These are phyloP conservation scores for Dryas iulia DNA, from an alignment of 1,140 invertebrate genomes.

Conservation along the genomic window DNA sequence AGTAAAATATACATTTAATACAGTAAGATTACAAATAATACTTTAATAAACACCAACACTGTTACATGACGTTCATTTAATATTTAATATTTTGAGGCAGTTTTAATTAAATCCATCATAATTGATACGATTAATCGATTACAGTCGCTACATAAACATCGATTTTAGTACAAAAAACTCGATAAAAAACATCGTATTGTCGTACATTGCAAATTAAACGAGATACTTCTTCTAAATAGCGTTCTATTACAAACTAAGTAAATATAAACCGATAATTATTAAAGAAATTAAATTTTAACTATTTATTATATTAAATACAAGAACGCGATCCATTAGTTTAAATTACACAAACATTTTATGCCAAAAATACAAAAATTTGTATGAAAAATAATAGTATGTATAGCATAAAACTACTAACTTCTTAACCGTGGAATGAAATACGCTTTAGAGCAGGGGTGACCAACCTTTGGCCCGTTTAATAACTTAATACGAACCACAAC, in stretches of 20 bases:
- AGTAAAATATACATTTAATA: conserved; percentile 54
- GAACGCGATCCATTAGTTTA: background rate
- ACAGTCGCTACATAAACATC: background rate
- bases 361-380: conserved; percentile 57
- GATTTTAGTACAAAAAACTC: conserved; percentile 6
- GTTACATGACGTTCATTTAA: conserved; percentile 48
- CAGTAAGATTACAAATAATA: conserved; percentile 61
- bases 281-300: background rate
- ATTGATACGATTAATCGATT: background rate
- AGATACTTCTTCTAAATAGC: background rate
- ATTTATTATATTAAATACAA: background rate
- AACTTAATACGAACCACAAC: too few species aligned
- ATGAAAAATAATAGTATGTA: conserved; percentile 56
- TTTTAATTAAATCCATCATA: conserved; percentile 8
- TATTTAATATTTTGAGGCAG: conserved; percentile 39
- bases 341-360: conserved; percentile 1
- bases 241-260: background rate
- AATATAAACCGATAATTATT: background rate
- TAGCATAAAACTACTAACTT: background rate
- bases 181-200: background rate
- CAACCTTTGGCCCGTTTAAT: too few species aligned
- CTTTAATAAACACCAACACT: conserved; percentile 47
- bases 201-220: conserved; percentile 1
- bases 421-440: conserved; percentile 50
- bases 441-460: conserved; percentile 31